Conservation (phyloP, 2,113 vertebrate species). For the Hyaena hyaena region DNA sequence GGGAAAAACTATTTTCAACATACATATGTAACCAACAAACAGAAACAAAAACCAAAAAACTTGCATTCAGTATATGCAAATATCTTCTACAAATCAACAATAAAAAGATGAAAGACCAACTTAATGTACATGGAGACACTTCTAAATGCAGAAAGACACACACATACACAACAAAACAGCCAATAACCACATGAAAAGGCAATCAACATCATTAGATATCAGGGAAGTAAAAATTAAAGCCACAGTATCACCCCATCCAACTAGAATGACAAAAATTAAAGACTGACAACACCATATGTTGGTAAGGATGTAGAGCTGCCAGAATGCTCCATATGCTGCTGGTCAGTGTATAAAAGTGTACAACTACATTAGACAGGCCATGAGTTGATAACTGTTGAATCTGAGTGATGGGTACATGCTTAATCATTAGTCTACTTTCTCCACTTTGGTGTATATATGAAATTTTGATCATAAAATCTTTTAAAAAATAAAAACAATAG, state of each 20-base stretch:
- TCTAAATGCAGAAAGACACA: neutral
- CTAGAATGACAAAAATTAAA: neutral
- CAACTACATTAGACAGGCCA: neutral
- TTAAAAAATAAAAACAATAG: neutral
- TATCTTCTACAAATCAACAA: slow-evolving; percentile 18
- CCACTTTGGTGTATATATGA: neutral
- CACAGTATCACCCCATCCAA: neutral
- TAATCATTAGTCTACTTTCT: neutral
- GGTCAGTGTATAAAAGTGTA: neutral
- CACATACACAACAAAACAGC: neutral
- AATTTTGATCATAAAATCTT: neutral
- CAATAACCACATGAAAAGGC: neutral
- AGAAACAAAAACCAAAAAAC: neutral
- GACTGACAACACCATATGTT: neutral
- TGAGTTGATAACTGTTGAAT: neutral
- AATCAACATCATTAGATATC: neutral
- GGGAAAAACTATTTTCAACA: neutral
- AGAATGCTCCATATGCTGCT: neutral
- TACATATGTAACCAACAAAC: neutral
- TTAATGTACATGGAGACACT: neutral
- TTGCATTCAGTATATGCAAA: neutral
- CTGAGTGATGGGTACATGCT: neutral
- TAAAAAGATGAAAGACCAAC: neutral
- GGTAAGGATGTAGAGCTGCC: neutral
- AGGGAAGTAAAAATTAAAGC: neutral